Evolutionary conservation across 37 sponge, comb jelly and placozoan genomes (phyloP), one percentile per base, ranked within the genome.

Genomic region (Oscarella lobularis): DNA sequence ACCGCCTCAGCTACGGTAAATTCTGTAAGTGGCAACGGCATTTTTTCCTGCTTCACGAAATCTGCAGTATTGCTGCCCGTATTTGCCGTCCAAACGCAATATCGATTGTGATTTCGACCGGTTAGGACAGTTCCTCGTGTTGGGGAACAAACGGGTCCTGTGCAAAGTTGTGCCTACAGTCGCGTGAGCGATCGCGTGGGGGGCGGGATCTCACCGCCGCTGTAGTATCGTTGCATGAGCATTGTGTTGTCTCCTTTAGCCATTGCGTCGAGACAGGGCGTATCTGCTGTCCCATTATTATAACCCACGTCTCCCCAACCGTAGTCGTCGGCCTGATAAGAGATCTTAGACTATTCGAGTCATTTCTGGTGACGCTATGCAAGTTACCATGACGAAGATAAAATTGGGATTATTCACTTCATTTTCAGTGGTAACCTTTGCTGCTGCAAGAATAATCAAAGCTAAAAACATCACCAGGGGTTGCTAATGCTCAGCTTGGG

Each of bases 61-160:
- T 87, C 84, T 2, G 31, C 68, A 3, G 4, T 39, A 36, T 73
- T 66, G 4, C 69, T 67, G 29, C 84, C 84, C 39, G 78, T 67
- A 74, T 80, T 87, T n/a, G 84, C 83, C 35, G 71, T 80, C 84
- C 84, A 87, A 1, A 83, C 72, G 36, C 83, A 87, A 67, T 83
- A 87, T 31, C 87, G 41, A 73, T 87, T 87, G 81, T 87, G 87
- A 55, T 87, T 87, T 5, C 87, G 48, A 36, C 87, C 87, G n/a
- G 87, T 86, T 33, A 86, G 81, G 29, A 86, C 72, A 0, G 87
- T 86, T 0, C 87, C 87, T 34, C 87, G 60, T 1, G 87, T 87
- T 5, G 87, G 87, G 2, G 87, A 87, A 65, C 87, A 87, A 32
- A 82, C 83, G 4, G 87, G 87, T 0, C 83, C 87, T 27, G 83